A percentile compares a stretch with the other conserved stretches of the same genome.
phyloP scores from a whole-genome alignment of 2,888 invertebrate species.

The Prenolepis imparis region DNA sequence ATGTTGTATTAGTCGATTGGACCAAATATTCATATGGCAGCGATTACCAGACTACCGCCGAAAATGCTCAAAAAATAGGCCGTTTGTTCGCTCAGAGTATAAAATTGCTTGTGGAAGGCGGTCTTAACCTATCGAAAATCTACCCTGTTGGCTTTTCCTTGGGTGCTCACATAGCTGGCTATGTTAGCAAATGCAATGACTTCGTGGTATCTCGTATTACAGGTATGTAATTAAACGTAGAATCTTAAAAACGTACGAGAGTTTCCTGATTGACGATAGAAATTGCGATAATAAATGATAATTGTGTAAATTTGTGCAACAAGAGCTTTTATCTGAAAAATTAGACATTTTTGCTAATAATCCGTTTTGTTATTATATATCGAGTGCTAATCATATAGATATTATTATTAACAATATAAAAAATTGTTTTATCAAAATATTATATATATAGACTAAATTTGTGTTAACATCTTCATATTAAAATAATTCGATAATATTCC shows the following conservation, averaged over 20 bases:
- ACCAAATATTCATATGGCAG: conserved; percentile 68
- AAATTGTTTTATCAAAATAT: too few relatives aligned
- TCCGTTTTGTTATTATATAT: too few relatives aligned
- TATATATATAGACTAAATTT: too few relatives aligned
- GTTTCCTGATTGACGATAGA: neutral
- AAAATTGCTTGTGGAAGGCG: neutral
- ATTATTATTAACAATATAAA: too few relatives aligned
- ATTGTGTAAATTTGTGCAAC: neutral
- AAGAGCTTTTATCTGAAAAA: neutral
- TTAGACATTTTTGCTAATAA: too few relatives aligned
- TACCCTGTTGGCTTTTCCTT: conserved; percentile 79
- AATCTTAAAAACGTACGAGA: neutral
- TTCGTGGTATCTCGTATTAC: conserved; percentile 74
- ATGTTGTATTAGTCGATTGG: conserved; percentile 78
- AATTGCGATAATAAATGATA: too few relatives aligned
- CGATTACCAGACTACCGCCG: conserved; percentile 65
- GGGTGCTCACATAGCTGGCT: conserved; percentile 77
- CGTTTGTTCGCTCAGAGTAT: conserved; percentile 65
- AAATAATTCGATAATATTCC: too few relatives aligned
- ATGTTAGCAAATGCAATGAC: conserved; percentile 65
- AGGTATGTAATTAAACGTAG: conserved; percentile 64
- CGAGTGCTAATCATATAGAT: too few relatives aligned
- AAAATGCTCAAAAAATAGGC: conserved; percentile 61
- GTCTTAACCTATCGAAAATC: conserved; percentile 24
- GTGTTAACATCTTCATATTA: too few relatives aligned